A percentile compares a stretch with the other conserved stretches of the same genome.
Evolutionary conservation across 2,797 vertebrate genomes (phyloP).

Genomic region (Otolemur crassicaudatus): DNA sequence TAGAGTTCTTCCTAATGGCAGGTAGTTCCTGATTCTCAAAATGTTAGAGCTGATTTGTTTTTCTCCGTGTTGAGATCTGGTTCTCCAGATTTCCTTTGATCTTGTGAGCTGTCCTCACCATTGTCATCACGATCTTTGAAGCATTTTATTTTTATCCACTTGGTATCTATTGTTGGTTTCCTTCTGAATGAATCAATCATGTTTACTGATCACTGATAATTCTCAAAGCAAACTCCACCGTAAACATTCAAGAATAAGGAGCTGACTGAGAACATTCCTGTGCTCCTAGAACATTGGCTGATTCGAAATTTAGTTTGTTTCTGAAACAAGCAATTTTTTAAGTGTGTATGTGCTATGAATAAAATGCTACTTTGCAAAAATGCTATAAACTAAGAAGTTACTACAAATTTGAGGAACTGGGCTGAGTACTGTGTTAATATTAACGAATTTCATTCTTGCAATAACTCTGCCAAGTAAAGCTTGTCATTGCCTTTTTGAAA

Average conservation of each 20-base stretch:
- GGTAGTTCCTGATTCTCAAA: not conserved
- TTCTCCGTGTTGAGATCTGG: not conserved
- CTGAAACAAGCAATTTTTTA: not conserved
- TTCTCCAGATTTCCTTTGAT: not conserved
- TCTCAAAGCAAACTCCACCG: not conserved
- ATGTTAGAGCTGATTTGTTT: not conserved
- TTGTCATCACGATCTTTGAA: not conserved
- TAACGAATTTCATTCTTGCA: conserved; percentile 24
- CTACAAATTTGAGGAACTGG: not conserved
- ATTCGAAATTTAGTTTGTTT: not conserved
- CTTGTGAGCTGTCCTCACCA: not conserved
- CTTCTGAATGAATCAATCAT: not conserved
- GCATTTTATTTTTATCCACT: not conserved
- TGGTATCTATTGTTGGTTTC: not conserved
- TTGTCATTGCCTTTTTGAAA: conserved; percentile 9
- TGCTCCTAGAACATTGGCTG: not conserved
- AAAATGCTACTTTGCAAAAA: conserved; percentile 17
- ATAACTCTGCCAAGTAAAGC: not conserved
- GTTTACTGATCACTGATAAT: not conserved
- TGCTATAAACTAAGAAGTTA: not conserved
- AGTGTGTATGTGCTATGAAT: not conserved
- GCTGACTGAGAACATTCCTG: not conserved
- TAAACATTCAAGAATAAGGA: conserved; percentile 1
- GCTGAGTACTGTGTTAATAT: not conserved
- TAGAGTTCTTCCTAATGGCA: not conserved